Base-by-base conservation (phyloP, 2,888 invertebrate species). In the Neoitamus cyanurus region DNA sequence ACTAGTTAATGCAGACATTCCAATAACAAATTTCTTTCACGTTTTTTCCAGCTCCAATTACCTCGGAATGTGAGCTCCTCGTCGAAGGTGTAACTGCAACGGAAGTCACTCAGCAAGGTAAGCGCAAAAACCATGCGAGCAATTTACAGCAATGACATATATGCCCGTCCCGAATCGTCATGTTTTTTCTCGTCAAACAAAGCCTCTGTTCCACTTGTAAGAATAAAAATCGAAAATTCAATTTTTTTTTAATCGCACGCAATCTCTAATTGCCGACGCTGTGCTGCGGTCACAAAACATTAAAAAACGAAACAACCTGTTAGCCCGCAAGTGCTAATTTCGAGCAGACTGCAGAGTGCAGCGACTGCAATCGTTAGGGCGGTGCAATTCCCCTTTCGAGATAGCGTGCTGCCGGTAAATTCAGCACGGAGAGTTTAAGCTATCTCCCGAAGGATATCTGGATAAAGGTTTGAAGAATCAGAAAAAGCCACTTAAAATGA, bases 31-130 rank as follows among this genome's bases (percentile, higher is more conserved):
- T 58, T 58, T 58, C 58, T 73, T 36, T 73, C 11, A 36, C 20
- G 13, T 36, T 73, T 25, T 34, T 75, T 75, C 42, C 42, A 75
- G 75, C 37, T 42, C 36, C n/a, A 75, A 75, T 25, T 75, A 75
- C 75, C 75, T 75, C 75, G 75, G 37, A 75, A 37, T 34, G 42
- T 75, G 75, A 75, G 42, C 42, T 42, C 9, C 36, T 28, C 42
- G 37, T 9, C 34, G 42, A 75, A 75, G 20, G 42, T 37, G 58
- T 58, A 58, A 20, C 25, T 58, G 58, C 58, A 58, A 25, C 58
- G 58, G 58, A 58, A 58, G 58, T 58, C 58, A 58, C 25, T 20
- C 58, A 15, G 25, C 58, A 58, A 58, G 58, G 58, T 58, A 58
- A 58, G 58, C 58, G 58, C 58, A 58, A 58, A 58, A 25, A 58